Conservation (phyloP, 2,797 vertebrate genomes). For the Chanos chanos region DNA sequence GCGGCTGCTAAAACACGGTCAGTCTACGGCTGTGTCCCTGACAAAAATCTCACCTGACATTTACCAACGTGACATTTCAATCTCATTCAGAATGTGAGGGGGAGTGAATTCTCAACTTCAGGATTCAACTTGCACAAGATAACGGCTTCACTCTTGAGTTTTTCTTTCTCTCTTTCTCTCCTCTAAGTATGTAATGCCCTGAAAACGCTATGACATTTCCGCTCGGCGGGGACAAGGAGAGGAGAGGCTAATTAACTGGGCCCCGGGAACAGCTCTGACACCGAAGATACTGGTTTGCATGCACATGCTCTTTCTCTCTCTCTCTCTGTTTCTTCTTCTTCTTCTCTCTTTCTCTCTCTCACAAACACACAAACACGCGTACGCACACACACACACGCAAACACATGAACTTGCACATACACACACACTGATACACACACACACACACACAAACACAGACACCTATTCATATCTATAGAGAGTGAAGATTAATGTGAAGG, state of each 20-base stretch:
- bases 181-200: conserved; percentile 19
- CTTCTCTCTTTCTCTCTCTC: too few species aligned
- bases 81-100: background rate
- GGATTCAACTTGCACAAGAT: conserved; percentile 16
- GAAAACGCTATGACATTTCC: conserved; percentile 38
- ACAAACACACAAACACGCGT: background rate
- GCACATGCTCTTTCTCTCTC: too few species aligned
- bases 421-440: too few species aligned
- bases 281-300: too few species aligned
- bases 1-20: too few species aligned
- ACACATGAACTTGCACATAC: background rate
- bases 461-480: too few species aligned
- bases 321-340: too few species aligned
- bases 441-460: too few species aligned
- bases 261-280: too few species aligned
- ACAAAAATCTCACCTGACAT: conserved; percentile 30
- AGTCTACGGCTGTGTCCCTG: background rate
- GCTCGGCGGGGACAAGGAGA: conserved; percentile 12
- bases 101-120: conserved; percentile 4
- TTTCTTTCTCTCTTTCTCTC: background rate
- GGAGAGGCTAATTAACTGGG: conserved; percentile 30
- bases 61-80: conserved; percentile 41
- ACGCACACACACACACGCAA: background rate
- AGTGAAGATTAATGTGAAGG: too few species aligned
- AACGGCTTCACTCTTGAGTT: conserved; percentile 10